These are phyloP conservation scores for Manacus vitellinus DNA, from an alignment of 2,113 vertebrate genomes.

Conservation along the genomic window DNA sequence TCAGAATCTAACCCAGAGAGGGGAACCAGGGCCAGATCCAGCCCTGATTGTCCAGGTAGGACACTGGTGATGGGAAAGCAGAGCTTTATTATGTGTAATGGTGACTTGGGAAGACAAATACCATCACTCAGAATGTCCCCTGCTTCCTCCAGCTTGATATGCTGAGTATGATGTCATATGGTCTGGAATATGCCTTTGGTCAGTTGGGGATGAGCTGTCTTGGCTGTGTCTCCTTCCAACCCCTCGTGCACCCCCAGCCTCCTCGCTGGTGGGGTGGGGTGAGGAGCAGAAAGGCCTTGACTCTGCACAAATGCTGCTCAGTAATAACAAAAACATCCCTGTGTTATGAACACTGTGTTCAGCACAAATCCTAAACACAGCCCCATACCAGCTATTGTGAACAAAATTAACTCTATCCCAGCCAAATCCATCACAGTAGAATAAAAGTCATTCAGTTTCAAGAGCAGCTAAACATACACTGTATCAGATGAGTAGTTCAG, in stretches of 20 bases:
- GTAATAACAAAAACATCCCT: neutral
- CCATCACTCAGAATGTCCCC: fast-evolving
- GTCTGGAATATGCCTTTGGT: neutral
- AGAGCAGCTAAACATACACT: neutral
- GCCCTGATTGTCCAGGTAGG: fast-evolving
- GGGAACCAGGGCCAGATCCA: neutral
- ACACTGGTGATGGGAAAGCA: neutral
- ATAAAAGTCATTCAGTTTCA: neutral
- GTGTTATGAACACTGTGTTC: neutral
- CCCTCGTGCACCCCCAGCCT: neutral
- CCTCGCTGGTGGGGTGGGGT: neutral
- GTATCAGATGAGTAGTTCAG: neutral
- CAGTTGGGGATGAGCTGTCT: neutral
- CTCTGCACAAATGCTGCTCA: neutral
- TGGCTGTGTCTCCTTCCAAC: neutral
- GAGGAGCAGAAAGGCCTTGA: neutral
- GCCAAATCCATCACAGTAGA: neutral
- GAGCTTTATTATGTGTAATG: neutral
- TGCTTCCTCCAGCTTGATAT: neutral
- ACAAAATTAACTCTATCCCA: neutral
- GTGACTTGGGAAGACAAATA: neutral
- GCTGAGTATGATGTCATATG: neutral
- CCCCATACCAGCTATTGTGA: neutral
- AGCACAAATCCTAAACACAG: neutral
- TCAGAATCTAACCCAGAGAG: neutral